phyloP scores from a whole-genome alignment of 2,797 vertebrate species.

The Danionella dracula region DNA sequence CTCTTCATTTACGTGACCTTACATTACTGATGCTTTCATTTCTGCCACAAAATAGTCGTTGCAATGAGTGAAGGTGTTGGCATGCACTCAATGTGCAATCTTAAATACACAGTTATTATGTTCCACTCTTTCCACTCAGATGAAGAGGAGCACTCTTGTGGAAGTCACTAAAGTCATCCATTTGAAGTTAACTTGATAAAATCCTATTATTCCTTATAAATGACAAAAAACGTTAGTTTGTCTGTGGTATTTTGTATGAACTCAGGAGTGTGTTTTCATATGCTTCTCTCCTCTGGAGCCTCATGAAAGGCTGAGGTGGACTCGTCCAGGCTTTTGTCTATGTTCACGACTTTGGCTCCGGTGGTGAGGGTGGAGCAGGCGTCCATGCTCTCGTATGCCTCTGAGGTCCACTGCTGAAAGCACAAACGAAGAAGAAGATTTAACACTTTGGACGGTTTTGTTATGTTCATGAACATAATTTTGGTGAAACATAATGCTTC shows the following conservation, averaged over 20 bases:
- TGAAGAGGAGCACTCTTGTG: background rate
- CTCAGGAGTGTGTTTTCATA: slow-evolving; percentile 46
- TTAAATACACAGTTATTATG: background rate
- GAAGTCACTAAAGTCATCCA: no score
- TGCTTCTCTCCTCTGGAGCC: slow-evolving; percentile 57
- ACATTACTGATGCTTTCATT: background rate
- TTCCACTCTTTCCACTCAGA: background rate
- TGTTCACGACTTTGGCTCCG: slow-evolving; percentile 58
- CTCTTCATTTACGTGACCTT: background rate
- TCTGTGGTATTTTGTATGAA: background rate
- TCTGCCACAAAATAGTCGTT: background rate
- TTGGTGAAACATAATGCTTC: no score
- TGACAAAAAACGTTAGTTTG: no score
- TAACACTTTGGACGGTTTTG: no score
- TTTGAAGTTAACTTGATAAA: no score
- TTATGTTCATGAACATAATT: no score
- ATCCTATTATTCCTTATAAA: no score
- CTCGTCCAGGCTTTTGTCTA: slow-evolving; percentile 65
- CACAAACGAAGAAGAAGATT: no score
- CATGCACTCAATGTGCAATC: slow-evolving; percentile 19
- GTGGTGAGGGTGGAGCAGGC: slow-evolving; percentile 46
- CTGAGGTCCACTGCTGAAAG: slow-evolving; percentile 74
- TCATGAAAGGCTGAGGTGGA: slow-evolving; percentile 56
- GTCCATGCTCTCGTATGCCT: slow-evolving; percentile 77
- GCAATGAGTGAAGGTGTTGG: slow-evolving; percentile 1